Percentiles rank a stretch among this genome's conserved stretches.
Evolutionary conservation across 2,888 invertebrate species (phyloP).

Genomic region (Diogma glabrata): DNA sequence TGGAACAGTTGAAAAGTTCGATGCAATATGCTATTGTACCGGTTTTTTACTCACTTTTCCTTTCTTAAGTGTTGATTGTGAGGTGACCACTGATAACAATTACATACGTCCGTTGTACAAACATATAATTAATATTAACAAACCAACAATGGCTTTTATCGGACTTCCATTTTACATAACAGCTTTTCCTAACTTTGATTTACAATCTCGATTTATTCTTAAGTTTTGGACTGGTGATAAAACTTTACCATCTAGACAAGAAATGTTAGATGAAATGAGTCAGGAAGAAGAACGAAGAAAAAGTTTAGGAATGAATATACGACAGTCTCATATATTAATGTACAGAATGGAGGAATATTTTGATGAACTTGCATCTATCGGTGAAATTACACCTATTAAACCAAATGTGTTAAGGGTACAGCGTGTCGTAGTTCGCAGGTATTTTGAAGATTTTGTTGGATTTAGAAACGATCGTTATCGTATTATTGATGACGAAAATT

Average conservation of each 20-base stretch:
- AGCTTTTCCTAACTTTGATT: conserved; percentile 72
- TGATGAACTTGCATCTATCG: conserved; percentile 50
- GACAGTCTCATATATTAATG: conserved; percentile 70
- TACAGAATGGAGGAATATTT: conserved; percentile 54
- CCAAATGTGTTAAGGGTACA: conserved; percentile 54
- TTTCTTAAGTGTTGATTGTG: conserved; percentile 56
- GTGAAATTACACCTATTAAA: conserved; percentile 48
- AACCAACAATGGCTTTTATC: conserved; percentile 69
- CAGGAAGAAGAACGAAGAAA: conserved; percentile 47
- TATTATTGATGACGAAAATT: conserved; percentile 51
- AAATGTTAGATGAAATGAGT: conserved; percentile 51
- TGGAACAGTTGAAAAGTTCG: conserved; percentile 47
- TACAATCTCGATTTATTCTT: conserved; percentile 58
- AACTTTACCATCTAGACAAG: conserved; percentile 45
- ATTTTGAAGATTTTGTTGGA: conserved; percentile 46
- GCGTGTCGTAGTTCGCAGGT: conserved; percentile 49
- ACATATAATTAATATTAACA: conserved; percentile 68
- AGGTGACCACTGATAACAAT: conserved; percentile 57
- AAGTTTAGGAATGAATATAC: conserved; percentile 49
- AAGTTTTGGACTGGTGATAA: conserved; percentile 50
- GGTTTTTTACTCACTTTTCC: conserved; percentile 63
- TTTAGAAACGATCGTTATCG: conserved; percentile 50
- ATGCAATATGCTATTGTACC: conserved; percentile 65
- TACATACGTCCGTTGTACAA: conserved; percentile 75
- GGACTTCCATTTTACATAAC: conserved; percentile 73